Percentiles rank a stretch among this genome's conserved stretches.
phyloP scores from a whole-genome alignment of 2,888 invertebrate species.

The Agrochola macilenta region DNA sequence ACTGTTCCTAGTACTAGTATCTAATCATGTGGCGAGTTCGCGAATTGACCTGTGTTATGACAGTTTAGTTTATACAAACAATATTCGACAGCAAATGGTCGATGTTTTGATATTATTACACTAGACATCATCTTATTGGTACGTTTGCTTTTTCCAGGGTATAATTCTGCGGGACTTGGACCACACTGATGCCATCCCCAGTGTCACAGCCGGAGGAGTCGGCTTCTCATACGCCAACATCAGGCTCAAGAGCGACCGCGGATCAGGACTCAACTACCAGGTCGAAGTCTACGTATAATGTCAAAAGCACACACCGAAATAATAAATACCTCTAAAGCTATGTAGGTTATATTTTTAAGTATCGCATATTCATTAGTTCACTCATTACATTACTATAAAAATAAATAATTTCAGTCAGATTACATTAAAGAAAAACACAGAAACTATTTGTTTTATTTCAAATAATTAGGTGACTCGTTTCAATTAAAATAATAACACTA shows the following conservation, averaged over 20 bases:
- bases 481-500: constrained; percentile 25
- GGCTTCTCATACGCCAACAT: constrained; percentile 87
- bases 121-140: constrained; percentile 1
- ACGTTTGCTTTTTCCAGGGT: constrained; percentile 78
- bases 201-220: constrained; percentile 86
- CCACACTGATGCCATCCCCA: constrained; percentile 82
- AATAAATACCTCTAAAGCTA: constrained; percentile 3
- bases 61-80: neutral
- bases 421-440: constrained; percentile 25
- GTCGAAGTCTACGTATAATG: constrained; percentile 83
- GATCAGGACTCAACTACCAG: constrained; percentile 86
- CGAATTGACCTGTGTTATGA: neutral
- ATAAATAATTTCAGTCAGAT: constrained; percentile 6
- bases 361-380: constrained; percentile 20
- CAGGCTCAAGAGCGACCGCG: constrained; percentile 84
- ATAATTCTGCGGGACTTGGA: constrained; percentile 85
- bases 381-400: constrained; percentile 17
- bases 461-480: constrained; percentile 1
- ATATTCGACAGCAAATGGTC: neutral
- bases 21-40: neutral
- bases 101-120: neutral
- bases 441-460: constrained; percentile 30
- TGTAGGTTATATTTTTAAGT: constrained; percentile 6
- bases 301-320: constrained; percentile 15
- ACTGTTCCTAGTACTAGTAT: neutral